A percentile compares a stretch with the other conserved stretches of the same genome.
These are phyloP conservation scores for Idaea dimidiata DNA, from an alignment of 2,888 invertebrate species.

Conservation along the genomic window DNA sequence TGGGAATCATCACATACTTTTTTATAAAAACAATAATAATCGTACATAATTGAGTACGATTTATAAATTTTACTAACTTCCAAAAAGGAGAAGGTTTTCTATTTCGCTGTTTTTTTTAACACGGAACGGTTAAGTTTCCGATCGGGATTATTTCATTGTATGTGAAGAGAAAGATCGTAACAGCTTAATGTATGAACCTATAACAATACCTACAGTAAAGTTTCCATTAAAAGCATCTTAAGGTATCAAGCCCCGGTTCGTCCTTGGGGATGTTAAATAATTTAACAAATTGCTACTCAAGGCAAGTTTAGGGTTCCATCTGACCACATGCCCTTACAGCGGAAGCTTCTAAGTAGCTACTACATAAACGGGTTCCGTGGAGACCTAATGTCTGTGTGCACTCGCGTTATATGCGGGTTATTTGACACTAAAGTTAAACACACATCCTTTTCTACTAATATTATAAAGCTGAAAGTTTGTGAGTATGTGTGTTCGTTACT, in stretches of 20 bases:
- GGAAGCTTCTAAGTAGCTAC: conserved; percentile 69
- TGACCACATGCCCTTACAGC: conserved; percentile 72
- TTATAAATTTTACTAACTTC: too few relatives aligned
- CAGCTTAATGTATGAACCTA: conserved; percentile 10
- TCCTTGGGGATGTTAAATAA: conserved; percentile 64
- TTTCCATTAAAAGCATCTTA: conserved; percentile 50
- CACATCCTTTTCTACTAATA: not conserved
- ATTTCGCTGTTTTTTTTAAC: too few relatives aligned
- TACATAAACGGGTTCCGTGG: conserved; percentile 54
- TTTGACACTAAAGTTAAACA: conserved; percentile 19
- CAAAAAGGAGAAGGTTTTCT: too few relatives aligned
- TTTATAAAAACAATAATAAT: too few relatives aligned
- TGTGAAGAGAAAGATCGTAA: not conserved
- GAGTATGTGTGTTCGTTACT: not conserved
- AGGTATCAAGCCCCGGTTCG: conserved; percentile 38
- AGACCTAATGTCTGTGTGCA: conserved; percentile 40
- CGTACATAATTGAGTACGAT: too few relatives aligned
- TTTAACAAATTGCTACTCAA: conserved; percentile 72
- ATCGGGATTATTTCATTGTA: not conserved
- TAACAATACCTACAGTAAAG: conserved; percentile 25
- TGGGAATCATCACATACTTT: too few relatives aligned
- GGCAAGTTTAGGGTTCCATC: conserved; percentile 63
- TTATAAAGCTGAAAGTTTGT: too few relatives aligned
- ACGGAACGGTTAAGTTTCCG: not conserved
- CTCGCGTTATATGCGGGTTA: conserved; percentile 25